Base-by-base conservation (phyloP, 2,888 invertebrate genomes). In the Poecilus cupreus region DNA sequence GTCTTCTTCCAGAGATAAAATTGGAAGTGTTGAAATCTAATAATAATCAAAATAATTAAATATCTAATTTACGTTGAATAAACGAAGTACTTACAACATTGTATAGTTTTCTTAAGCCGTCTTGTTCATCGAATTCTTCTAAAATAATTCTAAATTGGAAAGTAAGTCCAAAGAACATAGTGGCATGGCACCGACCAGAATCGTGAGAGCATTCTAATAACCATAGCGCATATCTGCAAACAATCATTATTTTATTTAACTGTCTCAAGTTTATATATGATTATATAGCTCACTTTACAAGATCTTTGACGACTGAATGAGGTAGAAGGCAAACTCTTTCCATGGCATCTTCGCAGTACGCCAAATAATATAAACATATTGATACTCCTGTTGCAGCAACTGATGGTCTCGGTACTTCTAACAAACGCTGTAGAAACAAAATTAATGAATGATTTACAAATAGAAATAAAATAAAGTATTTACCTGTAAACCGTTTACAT, bases 291-390 rank as follows among this genome's bases (percentile, higher is more conserved):
- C 87, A 94, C 91, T 92, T 94, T 54, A 97, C 96, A 26, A 97
- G 90, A 85, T 95, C 95, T 0, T 93, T 92, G 43, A 97, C 92
- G 0, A 95, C 92, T 83, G 92, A 91, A 86, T 95, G 93, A 0
- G 97, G 95, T 88, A 98, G 91, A 20, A 96, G 90, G 86, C 98
- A 98, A 20, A 98, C 97, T 77, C 96, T 92, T 88, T 99, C 98
- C 97, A 99, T 98, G 0, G 98, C 97, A 89, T 99, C 98, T 88
- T 98, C 98, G 87, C 97, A 97, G 90, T 98, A 98, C 0, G 98
- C 97, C 80, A 99, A 91, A 90, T 98, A 99, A 90, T 98, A 99
- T 39, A 99, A 91, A 85, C 98, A 98, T 83, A 98, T 96, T 0
- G 98, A 97, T 0, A 98, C 98, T 11, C 97, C 99, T 0, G 98